Percentiles rank a stretch among this genome's conserved stretches.
phyloP scores from a whole-genome alignment of 2,113 vertebrate species.

The Peromyscus maniculatus region DNA sequence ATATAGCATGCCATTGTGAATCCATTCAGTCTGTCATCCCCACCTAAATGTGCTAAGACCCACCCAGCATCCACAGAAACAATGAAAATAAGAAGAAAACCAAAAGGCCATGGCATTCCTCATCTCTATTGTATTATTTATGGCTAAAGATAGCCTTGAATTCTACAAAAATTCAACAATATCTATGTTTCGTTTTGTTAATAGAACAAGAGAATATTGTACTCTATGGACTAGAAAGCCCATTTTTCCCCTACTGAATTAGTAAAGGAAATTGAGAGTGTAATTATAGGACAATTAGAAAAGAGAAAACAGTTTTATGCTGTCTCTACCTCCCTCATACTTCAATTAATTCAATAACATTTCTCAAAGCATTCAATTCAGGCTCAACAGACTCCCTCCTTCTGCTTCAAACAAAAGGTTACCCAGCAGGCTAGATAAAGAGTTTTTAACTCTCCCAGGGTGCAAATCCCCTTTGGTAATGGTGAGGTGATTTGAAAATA shows the following conservation, averaged over 20 bases:
- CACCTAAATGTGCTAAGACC: not conserved
- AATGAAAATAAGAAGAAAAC: not conserved
- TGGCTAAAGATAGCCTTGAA: not conserved
- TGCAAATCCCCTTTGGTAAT: constrained; percentile 10
- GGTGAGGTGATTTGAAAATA: constrained; percentile 26
- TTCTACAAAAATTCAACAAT: not conserved
- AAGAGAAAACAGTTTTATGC: not conserved
- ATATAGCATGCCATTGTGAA: not conserved
- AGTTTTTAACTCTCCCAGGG: constrained; percentile 35
- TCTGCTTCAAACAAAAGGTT: constrained; percentile 53
- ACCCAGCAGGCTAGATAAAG: constrained; percentile 11
- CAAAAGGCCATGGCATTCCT: not conserved
- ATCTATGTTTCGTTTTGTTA: not conserved
- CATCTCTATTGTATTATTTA: not conserved
- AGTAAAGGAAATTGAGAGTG: constrained; percentile 3
- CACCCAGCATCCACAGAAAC: not conserved
- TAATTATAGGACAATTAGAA: not conserved
- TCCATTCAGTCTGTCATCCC: not conserved
- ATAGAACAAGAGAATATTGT: not conserved
- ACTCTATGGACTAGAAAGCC: not conserved
- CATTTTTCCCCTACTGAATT: not conserved
- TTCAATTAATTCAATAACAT: constrained; percentile 46
- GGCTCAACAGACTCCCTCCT: not conserved
- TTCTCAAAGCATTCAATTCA: not conserved
- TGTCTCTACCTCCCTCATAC: not conserved